phyloP scores from a whole-genome alignment of 2,797 vertebrate species.

The Hybognathus amarus region DNA sequence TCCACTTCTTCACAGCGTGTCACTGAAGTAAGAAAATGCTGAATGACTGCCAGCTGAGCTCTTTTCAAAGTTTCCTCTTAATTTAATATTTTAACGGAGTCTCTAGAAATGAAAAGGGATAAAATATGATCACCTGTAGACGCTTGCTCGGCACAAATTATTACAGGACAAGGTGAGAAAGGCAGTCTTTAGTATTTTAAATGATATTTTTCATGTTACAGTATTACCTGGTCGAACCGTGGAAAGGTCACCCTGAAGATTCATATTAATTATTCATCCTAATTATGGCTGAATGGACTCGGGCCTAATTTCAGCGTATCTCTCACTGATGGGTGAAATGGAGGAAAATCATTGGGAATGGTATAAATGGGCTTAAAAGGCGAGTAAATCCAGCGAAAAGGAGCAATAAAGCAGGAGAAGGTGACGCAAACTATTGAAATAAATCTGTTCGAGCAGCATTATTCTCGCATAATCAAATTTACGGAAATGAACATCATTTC shows the following conservation, averaged over 20 bases:
- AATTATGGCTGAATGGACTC: constrained; percentile 72
- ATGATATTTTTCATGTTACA: constrained; percentile 25
- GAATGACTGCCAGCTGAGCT: constrained; percentile 30
- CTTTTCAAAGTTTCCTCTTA: constrained; percentile 55
- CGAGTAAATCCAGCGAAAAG: constrained; percentile 21
- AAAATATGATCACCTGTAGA: constrained; percentile 9
- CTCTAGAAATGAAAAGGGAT: constrained; percentile 4
- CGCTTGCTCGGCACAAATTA: constrained; percentile 9
- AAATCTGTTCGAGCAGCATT: constrained; percentile 27
- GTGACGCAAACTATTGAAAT: constrained; percentile 36
- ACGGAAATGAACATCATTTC: constrained; percentile 21
- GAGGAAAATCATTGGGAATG: constrained; percentile 70
- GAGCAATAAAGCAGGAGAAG: constrained; percentile 35
- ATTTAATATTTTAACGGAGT: constrained; percentile 61
- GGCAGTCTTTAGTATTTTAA: constrained; percentile 39
- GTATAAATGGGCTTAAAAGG: constrained; percentile 64
- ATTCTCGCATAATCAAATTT: constrained; percentile 38
- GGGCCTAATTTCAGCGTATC: constrained; percentile 62
- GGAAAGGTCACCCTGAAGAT: constrained; percentile 78
- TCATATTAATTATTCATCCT: constrained; percentile 76
- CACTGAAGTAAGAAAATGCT: background rate
- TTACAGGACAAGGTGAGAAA: constrained; percentile 28
- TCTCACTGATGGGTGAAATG: constrained; percentile 33
- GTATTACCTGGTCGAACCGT: constrained; percentile 64
- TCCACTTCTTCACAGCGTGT: background rate